Evolutionary conservation across 2,113 vertebrate genomes (phyloP).

Genomic region (Rhinolophus sinicus): DNA sequence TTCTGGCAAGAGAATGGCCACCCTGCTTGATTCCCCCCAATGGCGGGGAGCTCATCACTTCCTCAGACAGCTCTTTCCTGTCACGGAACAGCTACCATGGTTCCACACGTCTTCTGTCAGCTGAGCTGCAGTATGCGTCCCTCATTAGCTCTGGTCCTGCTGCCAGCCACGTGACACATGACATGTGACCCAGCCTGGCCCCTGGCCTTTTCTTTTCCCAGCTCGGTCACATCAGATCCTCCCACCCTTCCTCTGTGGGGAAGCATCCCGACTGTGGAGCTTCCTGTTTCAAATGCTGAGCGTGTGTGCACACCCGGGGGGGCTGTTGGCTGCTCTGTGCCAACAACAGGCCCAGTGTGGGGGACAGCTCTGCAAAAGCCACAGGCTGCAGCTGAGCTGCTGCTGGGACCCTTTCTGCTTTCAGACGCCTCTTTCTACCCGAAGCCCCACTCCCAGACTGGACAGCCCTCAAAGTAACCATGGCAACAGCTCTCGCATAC

Average conservation of each 20-base stretch:
- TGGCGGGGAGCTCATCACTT: background rate
- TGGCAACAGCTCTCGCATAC: background rate
- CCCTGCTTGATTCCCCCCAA: background rate
- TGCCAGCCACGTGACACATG: accelerated
- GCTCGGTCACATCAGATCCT: background rate
- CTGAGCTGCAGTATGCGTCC: accelerated
- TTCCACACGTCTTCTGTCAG: accelerated
- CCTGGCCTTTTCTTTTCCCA: background rate
- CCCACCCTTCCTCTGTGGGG: accelerated
- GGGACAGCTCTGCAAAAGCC: background rate
- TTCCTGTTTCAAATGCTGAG: accelerated
- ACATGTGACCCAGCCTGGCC: background rate
- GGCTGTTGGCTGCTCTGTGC: background rate
- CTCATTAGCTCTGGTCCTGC: accelerated
- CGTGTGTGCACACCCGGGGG: accelerated
- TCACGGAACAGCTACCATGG: accelerated
- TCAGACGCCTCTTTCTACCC: background rate
- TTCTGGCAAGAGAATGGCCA: accelerated
- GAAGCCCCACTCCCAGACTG: background rate
- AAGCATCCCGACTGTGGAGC: background rate
- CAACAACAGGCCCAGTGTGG: accelerated
- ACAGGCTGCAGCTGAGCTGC: accelerated
- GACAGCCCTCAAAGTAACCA: background rate
- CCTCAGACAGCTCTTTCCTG: accelerated
- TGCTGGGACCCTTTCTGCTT: background rate